Base-by-base conservation (phyloP, 64 coral and sea anemone species). In the Actinia equina region DNA sequence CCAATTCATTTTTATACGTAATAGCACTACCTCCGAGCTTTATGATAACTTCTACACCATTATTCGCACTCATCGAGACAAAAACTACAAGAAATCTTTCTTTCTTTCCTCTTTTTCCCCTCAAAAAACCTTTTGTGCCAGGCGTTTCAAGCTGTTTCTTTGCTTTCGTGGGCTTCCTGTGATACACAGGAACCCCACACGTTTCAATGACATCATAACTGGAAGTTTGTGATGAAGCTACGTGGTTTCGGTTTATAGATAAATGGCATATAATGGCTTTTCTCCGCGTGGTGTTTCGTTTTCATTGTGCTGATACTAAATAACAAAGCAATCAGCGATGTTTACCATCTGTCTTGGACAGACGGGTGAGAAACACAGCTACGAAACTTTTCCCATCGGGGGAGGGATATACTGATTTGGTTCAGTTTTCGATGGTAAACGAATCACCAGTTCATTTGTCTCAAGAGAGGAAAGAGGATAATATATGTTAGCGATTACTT, bases 11-110 rank as follows among this genome's bases (percentile, higher is more conserved):
- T 52, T 96, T 93, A 13, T 90, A 19, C 3, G 94, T 96, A 56
- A 96, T 86, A 57, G 94, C 91, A 88, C 88, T 90, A 20, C 94
- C 94, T 59, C 94, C 94, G 19, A 96, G 88, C 86, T 96, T 96
- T 44, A 96, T 88, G 37, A 93, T 88, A 0, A 93, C 94, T 52
- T 96, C 91, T 3, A 96, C 51, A 60, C 18, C 23, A 12, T 71
- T 18, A 5, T 58, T 54, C 6, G 61, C 77, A 41, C 77, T 63
- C 79, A 19, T 26, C 0, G 26, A 74, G 10, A 15, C 69, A 8
- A 41, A 74, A 74, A 65, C 62, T 0, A 74, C 6, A 27, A 25
- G 4, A 12, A 30, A 30, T 13, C 12, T 30, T 30, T 15, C 9
- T 17, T 74, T 74, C 4, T 25, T 74, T 41, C 55, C 55, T 54